A percentile compares a stretch with the other conserved stretches of the same genome.
Conservation (phyloP, 1,140 invertebrate species). For the Cotesia typhae region DNA sequence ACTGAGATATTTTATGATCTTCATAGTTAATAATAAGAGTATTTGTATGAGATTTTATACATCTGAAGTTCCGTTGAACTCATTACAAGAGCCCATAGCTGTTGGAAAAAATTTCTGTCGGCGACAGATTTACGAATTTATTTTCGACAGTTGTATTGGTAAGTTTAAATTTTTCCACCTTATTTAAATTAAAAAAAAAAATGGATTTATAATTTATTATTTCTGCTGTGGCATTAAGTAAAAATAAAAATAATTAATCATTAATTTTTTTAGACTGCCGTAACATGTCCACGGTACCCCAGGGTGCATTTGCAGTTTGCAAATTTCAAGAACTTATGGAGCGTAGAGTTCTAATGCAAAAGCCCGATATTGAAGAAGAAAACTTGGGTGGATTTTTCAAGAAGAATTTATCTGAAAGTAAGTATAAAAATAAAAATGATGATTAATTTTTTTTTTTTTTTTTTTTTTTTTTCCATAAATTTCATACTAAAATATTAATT, state of each 20-base stretch:
- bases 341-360: slow-evolving; percentile 53
- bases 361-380: slow-evolving; percentile 50
- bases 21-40: slow-evolving; percentile 25
- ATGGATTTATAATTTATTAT: slow-evolving; percentile 4
- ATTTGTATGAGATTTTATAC: slow-evolving; percentile 42
- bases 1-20: slow-evolving; percentile 45
- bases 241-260: too few species aligned
- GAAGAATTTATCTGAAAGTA: slow-evolving; percentile 38
- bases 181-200: background rate
- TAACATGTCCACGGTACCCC: slow-evolving; percentile 69
- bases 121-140: slow-evolving; percentile 43
- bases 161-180: slow-evolving; percentile 27
- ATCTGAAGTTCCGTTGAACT: slow-evolving; percentile 7
- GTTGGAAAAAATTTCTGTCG: slow-evolving; percentile 25
- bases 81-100: background rate
- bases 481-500: slow-evolving; percentile 12
- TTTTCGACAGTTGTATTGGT: slow-evolving; percentile 51
- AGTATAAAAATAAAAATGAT: background rate
- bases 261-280: slow-evolving; percentile 47
- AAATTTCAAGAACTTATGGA: slow-evolving; percentile 67
- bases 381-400: slow-evolving; percentile 23
- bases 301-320: slow-evolving; percentile 67
- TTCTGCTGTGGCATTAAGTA: background rate
- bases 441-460: background rate
- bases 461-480: background rate